phyloP scores from a whole-genome alignment of 2,113 vertebrate species.

The Nothoprocta pentlandii region DNA sequence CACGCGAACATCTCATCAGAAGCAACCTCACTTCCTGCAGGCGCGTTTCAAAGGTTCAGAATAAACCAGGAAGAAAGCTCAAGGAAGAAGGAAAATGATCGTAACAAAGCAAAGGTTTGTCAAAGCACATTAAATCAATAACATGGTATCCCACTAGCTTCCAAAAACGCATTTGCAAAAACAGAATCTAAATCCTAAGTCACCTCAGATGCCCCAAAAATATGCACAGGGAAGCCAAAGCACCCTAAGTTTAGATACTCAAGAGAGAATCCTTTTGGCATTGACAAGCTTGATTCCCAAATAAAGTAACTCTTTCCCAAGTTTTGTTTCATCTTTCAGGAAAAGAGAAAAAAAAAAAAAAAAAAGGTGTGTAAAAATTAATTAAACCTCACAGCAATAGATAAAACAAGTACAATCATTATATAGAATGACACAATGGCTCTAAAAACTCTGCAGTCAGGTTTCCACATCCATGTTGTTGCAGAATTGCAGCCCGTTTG shows the following conservation, averaged over 20 bases:
- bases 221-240: neutral
- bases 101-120: neutral
- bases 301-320: neutral
- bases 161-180: neutral
- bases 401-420: neutral
- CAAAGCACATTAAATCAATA: neutral
- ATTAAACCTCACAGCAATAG: neutral
- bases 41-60: conserved; percentile 33
- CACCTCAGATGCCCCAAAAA: neutral
- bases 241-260: neutral
- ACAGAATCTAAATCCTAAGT: neutral
- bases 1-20: conserved; percentile 41
- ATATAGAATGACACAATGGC: neutral
- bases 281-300: neutral
- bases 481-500: neutral
- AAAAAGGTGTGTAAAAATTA: neutral
- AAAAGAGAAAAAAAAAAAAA: neutral
- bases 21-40: conserved; percentile 37
- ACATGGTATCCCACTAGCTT: neutral
- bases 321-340: neutral
- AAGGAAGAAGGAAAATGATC: neutral
- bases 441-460: neutral
- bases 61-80: neutral
- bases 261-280: neutral
- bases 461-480: neutral